Percentiles rank a stretch among this genome's conserved stretches.
Conservation (phyloP, 2,888 invertebrate genomes). For the Luffia ferchaultella region DNA sequence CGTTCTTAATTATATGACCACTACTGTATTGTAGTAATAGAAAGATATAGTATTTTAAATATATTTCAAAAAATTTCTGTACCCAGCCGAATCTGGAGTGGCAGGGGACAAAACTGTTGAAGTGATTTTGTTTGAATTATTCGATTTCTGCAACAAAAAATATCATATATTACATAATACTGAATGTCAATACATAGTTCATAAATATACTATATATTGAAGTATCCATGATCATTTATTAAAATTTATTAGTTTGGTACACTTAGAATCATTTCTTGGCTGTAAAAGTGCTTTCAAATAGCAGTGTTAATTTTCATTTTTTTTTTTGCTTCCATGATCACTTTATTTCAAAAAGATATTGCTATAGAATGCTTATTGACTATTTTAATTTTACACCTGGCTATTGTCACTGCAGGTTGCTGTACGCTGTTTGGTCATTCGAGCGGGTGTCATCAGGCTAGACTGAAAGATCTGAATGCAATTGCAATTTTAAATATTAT, state of each 20-base stretch:
- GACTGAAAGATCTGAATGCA: slow-evolving; percentile 44
- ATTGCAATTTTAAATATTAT: slow-evolving; percentile 11
- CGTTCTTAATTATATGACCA: too few relatives aligned
- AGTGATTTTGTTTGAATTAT: slow-evolving; percentile 49
- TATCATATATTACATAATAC: not conserved
- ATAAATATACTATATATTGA: too few relatives aligned
- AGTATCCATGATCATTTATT: too few relatives aligned
- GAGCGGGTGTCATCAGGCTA: slow-evolving; percentile 46
- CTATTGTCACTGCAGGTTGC: slow-evolving; percentile 33
- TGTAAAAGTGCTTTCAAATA: too few relatives aligned
- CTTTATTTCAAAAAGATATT: too few relatives aligned
- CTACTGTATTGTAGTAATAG: too few relatives aligned
- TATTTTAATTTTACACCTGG: slow-evolving; percentile 32
- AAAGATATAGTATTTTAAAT: too few relatives aligned
- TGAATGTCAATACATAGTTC: not conserved
- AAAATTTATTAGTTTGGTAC: too few relatives aligned
- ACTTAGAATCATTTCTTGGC: too few relatives aligned
- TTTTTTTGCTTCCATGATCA: too few relatives aligned
- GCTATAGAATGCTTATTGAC: too few relatives aligned
- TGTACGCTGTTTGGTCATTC: slow-evolving; percentile 48
- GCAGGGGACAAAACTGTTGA: slow-evolving; percentile 54
- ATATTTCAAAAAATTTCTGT: slow-evolving; percentile 55
- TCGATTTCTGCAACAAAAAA: slow-evolving; percentile 39
- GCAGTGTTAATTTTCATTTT: too few relatives aligned
- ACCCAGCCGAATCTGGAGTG: slow-evolving; percentile 56